Percentiles rank a stretch among this genome's conserved stretches.
These are phyloP conservation scores for Vesta saturnalis DNA, from an alignment of 2,888 invertebrate species.

Conservation along the genomic window DNA sequence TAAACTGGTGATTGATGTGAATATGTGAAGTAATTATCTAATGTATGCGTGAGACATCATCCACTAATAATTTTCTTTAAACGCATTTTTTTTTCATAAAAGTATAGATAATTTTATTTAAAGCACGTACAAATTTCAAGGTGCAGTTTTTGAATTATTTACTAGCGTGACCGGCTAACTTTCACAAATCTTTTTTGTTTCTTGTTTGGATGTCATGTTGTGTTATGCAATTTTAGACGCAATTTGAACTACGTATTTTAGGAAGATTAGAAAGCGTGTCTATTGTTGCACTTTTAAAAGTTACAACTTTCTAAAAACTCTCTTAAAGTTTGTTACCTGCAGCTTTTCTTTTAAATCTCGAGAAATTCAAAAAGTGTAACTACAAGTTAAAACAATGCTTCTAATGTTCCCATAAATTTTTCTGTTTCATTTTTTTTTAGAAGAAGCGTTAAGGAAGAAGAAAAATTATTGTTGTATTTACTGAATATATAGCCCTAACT, in stretches of 20 bases:
- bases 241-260: background rate
- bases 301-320: background rate
- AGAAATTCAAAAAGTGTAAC: background rate
- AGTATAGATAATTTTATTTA: constrained; percentile 6
- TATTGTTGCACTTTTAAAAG: background rate
- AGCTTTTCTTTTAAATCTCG: background rate
- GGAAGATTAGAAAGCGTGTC: constrained; percentile 1
- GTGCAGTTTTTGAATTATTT: constrained; percentile 13
- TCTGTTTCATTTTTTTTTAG: constrained; percentile 12
- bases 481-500: constrained; percentile 32
- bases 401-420: constrained; percentile 8
- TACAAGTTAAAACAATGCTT: background rate
- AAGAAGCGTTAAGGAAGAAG: constrained; percentile 10
- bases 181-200: constrained; percentile 8
- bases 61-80: background rate
- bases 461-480: constrained; percentile 31
- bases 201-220: background rate
- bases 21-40: constrained; percentile 8
- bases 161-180: constrained; percentile 3
- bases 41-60: constrained; percentile 10
- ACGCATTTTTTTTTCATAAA: background rate
- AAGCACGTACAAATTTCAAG: constrained; percentile 17
- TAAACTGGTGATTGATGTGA: constrained; percentile 11
- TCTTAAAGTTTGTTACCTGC: background rate
- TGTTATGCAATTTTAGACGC: constrained; percentile 5